Percentiles rank a stretch among this genome's conserved stretches.
These are phyloP conservation scores for Chrysocyon brachyurus DNA, from an alignment of 2,797 vertebrate genomes.

Conservation along the genomic window DNA sequence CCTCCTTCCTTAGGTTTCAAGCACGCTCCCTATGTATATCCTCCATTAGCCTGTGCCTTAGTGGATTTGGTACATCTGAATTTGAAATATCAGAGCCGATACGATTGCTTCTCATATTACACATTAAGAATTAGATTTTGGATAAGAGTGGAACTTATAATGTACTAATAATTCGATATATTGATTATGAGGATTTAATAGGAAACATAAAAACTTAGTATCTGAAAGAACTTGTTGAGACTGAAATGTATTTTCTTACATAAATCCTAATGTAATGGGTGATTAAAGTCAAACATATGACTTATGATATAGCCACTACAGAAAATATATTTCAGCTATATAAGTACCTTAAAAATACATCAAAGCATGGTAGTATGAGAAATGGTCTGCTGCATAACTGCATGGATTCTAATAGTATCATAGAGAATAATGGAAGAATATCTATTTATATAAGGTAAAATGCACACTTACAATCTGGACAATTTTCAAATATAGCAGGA, in stretches of 20 bases:
- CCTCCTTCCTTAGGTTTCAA: background rate
- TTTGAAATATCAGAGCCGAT: background rate
- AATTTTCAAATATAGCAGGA: background rate
- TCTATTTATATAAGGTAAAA: background rate
- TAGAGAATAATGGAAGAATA: background rate
- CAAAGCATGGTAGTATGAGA: background rate
- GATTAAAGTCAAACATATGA: background rate
- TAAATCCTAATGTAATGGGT: background rate
- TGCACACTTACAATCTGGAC: background rate
- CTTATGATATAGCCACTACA: background rate
- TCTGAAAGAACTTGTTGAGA: background rate
- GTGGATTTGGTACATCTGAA: background rate
- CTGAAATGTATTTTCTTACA: slow-evolving; percentile 18
- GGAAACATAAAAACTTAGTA: background rate
- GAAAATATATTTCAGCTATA: background rate
- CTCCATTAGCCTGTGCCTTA: background rate
- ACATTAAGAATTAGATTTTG: background rate
- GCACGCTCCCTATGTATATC: background rate
- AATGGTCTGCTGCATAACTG: background rate
- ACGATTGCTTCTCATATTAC: background rate
- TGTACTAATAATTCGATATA: background rate
- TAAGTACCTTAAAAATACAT: slow-evolving; percentile 25
- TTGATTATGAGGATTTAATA: background rate
- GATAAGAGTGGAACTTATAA: background rate
- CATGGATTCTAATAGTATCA: background rate